Conservation (phyloP, 2,888 invertebrate genomes). For the Leucophenga maculata region DNA sequence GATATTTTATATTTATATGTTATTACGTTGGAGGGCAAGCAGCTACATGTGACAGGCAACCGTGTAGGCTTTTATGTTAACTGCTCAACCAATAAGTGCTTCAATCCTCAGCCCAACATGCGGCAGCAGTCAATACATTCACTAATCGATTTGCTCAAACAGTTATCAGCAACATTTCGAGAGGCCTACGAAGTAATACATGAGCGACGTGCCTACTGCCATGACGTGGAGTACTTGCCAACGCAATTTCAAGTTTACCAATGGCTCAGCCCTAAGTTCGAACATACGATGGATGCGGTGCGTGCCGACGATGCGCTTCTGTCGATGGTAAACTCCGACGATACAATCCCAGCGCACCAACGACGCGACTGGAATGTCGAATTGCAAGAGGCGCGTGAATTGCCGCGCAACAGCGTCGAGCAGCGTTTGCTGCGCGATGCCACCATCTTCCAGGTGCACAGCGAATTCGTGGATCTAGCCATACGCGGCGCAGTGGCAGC, state of each 20-base stretch:
- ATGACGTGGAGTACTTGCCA: slow-evolving; percentile 95
- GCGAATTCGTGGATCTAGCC: slow-evolving; percentile 97
- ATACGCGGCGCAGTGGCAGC: slow-evolving; percentile 97
- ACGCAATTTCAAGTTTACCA: slow-evolving; percentile 97
- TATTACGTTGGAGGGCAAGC: slow-evolving; percentile 94
- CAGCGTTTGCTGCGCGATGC: slow-evolving; percentile 94
- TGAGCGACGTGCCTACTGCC: slow-evolving; percentile 85
- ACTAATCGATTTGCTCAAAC: slow-evolving; percentile 93
- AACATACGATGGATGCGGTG: slow-evolving; percentile 96
- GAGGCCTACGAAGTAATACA: slow-evolving; percentile 88
- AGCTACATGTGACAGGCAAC: slow-evolving; percentile 95
- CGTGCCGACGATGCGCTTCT: slow-evolving; percentile 96
- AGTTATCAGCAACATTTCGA: slow-evolving; percentile 90
- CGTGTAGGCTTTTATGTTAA: slow-evolving; percentile 97
- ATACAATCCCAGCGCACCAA: slow-evolving; percentile 84
- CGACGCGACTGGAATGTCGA: slow-evolving; percentile 99
- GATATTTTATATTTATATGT: slow-evolving; percentile 96
- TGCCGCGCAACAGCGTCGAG: slow-evolving; percentile 90
- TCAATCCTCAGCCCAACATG: slow-evolving; percentile 87
- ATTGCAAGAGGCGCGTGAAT: slow-evolving; percentile 94
- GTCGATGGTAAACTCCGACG: slow-evolving; percentile 93
- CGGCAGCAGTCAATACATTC: slow-evolving; percentile 83
- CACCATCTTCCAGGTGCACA: slow-evolving; percentile 97
- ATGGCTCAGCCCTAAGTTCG: slow-evolving; percentile 91
- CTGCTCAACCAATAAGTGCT: slow-evolving; percentile 93